Evolutionary conservation across 2,113 vertebrate genomes (phyloP).

Genomic region (Macaca nemestrina): DNA sequence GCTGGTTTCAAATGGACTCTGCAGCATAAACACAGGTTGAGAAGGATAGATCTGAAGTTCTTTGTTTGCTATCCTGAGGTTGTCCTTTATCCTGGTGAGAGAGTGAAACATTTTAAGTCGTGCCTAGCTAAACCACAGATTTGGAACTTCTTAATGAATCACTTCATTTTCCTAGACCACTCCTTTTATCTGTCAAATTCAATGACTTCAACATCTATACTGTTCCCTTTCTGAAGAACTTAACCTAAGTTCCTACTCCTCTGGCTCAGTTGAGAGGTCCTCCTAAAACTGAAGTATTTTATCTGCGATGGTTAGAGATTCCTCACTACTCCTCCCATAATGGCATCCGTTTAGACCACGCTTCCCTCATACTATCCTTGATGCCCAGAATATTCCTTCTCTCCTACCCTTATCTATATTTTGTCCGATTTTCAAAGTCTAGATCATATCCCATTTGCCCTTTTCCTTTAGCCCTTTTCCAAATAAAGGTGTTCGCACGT

Average conservation of each 20-base stretch:
- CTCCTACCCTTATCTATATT: not conserved
- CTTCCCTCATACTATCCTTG: not conserved
- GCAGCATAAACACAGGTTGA: not conserved
- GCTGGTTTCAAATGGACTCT: not conserved
- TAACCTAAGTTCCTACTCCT: not conserved
- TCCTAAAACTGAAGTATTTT: not conserved
- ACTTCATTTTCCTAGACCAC: not conserved
- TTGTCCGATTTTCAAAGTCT: not conserved
- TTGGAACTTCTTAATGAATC: not conserved
- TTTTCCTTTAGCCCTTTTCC: not conserved
- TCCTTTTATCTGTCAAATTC: not conserved
- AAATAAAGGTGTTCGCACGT: slow-evolving; percentile 46
- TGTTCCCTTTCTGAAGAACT: not conserved
- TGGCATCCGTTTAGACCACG: not conserved
- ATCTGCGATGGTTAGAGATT: not conserved
- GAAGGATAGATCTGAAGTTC: not conserved
- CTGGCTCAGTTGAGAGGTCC: not conserved
- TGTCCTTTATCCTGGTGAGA: not conserved
- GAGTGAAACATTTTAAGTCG: not conserved
- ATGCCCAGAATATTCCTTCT: not conserved
- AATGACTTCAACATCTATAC: not conserved
- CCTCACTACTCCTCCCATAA: not conserved
- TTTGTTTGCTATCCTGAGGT: not conserved
- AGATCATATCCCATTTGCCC: not conserved
- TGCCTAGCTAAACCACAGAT: not conserved